Percentiles rank a stretch among this genome's conserved stretches.
Conservation (phyloP, 2,888 invertebrate species). For the Pherbina coryleti region DNA sequence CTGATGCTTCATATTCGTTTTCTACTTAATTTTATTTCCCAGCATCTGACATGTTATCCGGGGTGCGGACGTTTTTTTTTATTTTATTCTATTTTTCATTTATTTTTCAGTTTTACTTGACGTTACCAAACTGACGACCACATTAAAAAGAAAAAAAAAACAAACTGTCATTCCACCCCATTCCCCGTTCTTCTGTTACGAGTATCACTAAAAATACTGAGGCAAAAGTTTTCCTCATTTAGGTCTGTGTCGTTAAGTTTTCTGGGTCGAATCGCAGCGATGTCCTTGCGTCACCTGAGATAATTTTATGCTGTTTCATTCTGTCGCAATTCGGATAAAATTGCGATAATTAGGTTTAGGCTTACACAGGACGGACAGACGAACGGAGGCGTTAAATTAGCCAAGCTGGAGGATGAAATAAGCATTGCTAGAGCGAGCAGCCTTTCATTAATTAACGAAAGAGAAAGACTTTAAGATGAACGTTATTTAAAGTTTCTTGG, state of each 20-base stretch:
- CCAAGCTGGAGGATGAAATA: not conserved
- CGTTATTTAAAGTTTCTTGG: not conserved
- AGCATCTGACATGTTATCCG: not conserved
- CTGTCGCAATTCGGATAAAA: slow-evolving; percentile 17
- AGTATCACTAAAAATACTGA: not conserved
- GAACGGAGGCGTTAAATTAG: not conserved
- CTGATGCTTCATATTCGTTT: not conserved
- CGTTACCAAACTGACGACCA: not conserved
- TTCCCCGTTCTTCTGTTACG: not conserved
- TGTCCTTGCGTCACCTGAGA: slow-evolving; percentile 5
- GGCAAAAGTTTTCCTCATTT: not conserved
- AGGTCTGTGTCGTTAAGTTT: not conserved
- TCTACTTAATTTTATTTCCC: not conserved
- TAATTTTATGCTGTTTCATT: not conserved
- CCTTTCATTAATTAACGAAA: not conserved
- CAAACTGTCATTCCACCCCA: not conserved
- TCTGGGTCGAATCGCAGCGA: not conserved
- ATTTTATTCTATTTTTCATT: too few relatives aligned
- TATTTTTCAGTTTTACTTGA: too few relatives aligned
- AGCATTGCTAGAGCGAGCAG: not conserved
- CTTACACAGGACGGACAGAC: not conserved
- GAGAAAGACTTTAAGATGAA: not conserved
- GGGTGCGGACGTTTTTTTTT: too few relatives aligned
- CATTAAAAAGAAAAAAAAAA: not conserved
- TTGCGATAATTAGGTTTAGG: slow-evolving; percentile 16